A percentile compares a stretch with the other conserved stretches of the same genome.
These are phyloP conservation scores for Acrocephalus scirpaceus DNA, from an alignment of 2,797 vertebrate species.

Conservation along the genomic window DNA sequence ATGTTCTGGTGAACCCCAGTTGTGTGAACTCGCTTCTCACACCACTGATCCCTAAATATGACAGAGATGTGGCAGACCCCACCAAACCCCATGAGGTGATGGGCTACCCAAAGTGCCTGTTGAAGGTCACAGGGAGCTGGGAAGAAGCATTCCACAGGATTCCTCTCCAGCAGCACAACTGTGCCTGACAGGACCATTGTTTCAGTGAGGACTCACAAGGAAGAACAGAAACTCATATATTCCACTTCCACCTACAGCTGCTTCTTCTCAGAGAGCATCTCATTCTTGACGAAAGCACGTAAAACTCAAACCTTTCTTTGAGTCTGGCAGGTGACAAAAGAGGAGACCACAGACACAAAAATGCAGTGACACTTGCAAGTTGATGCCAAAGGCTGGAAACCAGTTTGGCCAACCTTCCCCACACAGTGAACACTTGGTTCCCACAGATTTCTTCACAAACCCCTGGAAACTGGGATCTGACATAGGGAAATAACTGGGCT, in stretches of 20 bases:
- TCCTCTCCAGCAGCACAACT: not conserved
- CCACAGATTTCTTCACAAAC: not conserved
- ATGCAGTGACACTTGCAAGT: not conserved
- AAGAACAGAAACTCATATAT: not conserved
- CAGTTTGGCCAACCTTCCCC: not conserved
- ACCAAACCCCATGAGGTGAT: not conserved
- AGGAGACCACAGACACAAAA: not conserved
- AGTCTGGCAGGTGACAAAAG: not conserved
- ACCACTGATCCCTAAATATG: not conserved
- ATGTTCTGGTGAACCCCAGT: not conserved
- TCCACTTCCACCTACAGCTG: not conserved
- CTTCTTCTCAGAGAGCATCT: not conserved
- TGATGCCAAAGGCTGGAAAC: not conserved
- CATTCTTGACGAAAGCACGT: not conserved
- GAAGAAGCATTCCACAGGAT: not conserved
- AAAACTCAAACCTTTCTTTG: not conserved
- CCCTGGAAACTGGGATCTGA: not conserved
- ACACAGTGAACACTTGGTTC: fast-evolving
- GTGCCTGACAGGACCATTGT: fast-evolving
- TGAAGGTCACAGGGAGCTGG: not conserved
- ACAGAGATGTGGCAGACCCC: not conserved
- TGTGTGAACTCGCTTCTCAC: fast-evolving
- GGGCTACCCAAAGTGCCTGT: not conserved
- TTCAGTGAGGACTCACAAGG: not conserved
- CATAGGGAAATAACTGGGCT: not conserved